Percentiles rank a stretch among this genome's conserved stretches.
Evolutionary conservation across 35 echinoderm and acorn worm genomes (phyloP).

Genomic region (Ophiothrix spiculata): DNA sequence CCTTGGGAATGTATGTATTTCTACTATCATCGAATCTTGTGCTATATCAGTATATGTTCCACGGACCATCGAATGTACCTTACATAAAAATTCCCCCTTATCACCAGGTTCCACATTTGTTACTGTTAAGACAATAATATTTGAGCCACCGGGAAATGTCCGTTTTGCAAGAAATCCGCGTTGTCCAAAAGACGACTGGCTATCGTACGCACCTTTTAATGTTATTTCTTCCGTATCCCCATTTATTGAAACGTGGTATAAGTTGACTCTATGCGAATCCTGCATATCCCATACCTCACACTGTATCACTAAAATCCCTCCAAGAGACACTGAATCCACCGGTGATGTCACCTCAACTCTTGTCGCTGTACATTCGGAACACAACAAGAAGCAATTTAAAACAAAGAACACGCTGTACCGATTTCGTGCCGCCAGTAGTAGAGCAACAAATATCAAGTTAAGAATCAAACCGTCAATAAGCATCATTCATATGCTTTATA

Average conservation of each 20-base stretch:
- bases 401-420: no score
- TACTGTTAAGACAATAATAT: neutral
- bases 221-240: neutral
- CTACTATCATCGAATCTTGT: neutral
- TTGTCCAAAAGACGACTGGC: neutral
- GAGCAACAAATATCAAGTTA: no score
- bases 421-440: no score
- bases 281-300: neutral
- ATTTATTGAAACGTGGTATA: neutral
- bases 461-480: no score
- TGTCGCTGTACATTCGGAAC: no score
- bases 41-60: neutral
- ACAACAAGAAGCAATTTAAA: no score
- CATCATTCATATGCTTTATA: no score
- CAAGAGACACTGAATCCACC: neutral
- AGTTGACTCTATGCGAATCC: neutral
- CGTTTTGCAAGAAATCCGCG: neutral
- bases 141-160: neutral
- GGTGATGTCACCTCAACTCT: neutral
- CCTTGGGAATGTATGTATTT: neutral
- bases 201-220: neutral
- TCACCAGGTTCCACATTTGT: neutral
- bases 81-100: neutral
- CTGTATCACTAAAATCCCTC: neutral
- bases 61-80: neutral